phyloP scores from a whole-genome alignment of 2,888 invertebrate species.

The Eupithecia exiguata region DNA sequence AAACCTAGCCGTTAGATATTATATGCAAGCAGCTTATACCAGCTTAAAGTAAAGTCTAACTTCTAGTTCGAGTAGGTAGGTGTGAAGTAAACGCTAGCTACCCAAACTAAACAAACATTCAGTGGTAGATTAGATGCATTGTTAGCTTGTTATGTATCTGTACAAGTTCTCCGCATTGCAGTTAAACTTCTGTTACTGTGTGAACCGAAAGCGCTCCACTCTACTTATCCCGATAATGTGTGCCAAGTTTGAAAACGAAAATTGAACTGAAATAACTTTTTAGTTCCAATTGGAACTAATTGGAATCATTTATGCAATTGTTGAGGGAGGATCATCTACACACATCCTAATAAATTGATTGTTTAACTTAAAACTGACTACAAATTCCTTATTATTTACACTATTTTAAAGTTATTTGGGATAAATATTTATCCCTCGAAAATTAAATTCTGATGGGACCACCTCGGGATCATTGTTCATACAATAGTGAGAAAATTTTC shows the following conservation, averaged over 20 bases:
- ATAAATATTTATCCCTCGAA: too few relatives aligned
- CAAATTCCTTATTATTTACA: too few relatives aligned
- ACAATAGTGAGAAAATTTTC: too few relatives aligned
- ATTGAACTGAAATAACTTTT: not conserved
- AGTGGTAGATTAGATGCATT: not conserved
- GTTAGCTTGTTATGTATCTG: constrained; percentile 12
- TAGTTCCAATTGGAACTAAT: not conserved
- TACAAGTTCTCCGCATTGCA: constrained; percentile 32
- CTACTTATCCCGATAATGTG: constrained; percentile 12
- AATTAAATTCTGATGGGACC: too few relatives aligned
- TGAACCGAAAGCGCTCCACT: constrained; percentile 3
- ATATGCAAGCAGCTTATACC: not conserved
- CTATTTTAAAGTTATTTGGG: too few relatives aligned
- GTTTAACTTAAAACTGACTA: too few relatives aligned
- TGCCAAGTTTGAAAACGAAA: constrained; percentile 26
- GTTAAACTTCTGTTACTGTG: constrained; percentile 17
- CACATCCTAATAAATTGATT: not conserved
- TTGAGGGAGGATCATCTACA: not conserved
- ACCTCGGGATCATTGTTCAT: too few relatives aligned
- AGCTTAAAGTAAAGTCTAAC: not conserved
- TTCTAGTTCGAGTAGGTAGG: not conserved
- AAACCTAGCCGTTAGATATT: too few relatives aligned
- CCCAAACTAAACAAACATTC: not conserved
- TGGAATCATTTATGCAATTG: not conserved
- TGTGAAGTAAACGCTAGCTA: not conserved